Base-by-base conservation (phyloP, 2,888 invertebrate species). In the Drosophila colorata region DNA sequence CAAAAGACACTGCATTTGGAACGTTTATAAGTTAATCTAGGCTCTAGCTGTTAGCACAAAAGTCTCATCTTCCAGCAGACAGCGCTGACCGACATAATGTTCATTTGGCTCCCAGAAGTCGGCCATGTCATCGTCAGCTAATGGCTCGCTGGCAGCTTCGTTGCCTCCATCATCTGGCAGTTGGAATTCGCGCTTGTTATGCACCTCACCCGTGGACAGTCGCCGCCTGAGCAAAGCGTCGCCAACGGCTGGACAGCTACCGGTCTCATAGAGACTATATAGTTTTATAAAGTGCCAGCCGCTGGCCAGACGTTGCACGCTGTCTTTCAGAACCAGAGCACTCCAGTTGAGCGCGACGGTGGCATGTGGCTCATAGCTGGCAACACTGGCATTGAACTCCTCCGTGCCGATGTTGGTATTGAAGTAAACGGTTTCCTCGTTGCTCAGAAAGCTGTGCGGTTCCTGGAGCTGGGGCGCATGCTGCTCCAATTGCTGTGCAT, bases 41-140 rank as follows among this genome's bases (percentile, higher is more conserved):
- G 77, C 83, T 60, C 91, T 90, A 48, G 78, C 78, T 20, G 90
- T 37, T 16, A 89, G 57, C 23, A 85, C 69, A 73, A 90, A 90
- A 18, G 78, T 78, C 57, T 92, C 92, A 72, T 92, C 92, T 55
- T 92, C 91, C 2, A 92, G 67, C 6, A 92, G 70, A 64, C 92
- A 92, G 28, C 92, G 88, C 47, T 90, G 91, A 11, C 90, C 90
- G 13, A 92, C 91, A 76, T 89, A 90, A 35, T 87, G 77, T 37
- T 90, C 91, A 70, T 91, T 92, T 8, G 86, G 81, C 59, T 92
- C 92, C 92, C 92, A 92, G 53, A 89, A 90, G 47, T 91, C 90
- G 33, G 89, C 90, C 18, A 90, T 89, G 48, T 90, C 89, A 48
- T 89, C 88, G 3, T 80, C 81, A 2, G 82, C 90, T 23, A 83